These are phyloP conservation scores for Catharus fuscescens DNA, from an alignment of 2,113 vertebrate species.

Conservation along the genomic window DNA sequence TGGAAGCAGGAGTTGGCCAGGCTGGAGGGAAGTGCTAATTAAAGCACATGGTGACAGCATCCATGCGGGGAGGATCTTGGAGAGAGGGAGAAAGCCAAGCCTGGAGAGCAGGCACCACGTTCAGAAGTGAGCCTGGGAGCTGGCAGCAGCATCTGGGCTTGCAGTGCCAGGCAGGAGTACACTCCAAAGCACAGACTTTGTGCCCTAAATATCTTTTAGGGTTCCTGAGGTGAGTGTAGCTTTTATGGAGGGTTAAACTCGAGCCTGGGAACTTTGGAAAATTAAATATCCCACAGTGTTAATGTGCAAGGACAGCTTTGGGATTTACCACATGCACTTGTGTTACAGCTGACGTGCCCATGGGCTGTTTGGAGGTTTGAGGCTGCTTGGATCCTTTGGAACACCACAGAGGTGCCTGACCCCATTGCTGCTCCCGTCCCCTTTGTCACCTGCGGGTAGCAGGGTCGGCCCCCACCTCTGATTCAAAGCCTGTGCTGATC, in stretches of 20 bases:
- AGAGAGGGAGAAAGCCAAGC: background rate
- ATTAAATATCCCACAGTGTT: background rate
- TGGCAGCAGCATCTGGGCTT: background rate
- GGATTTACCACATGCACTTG: fast-evolving
- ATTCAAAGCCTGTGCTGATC: background rate
- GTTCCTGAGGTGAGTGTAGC: background rate
- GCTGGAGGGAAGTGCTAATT: background rate
- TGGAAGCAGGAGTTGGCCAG: background rate
- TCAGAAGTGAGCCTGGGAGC: background rate
- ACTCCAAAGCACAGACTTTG: background rate
- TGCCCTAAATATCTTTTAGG: background rate
- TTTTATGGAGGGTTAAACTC: background rate
- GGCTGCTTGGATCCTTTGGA: background rate
- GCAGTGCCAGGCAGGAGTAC: background rate
- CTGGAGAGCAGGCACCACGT: background rate
- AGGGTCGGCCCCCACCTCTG: background rate
- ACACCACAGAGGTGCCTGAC: fast-evolving
- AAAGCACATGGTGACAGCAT: background rate
- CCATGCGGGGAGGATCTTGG: background rate
- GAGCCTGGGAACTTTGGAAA: background rate
- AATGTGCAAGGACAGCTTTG: background rate
- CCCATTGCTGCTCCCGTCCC: background rate
- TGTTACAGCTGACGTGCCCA: fast-evolving
- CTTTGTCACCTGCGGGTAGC: background rate
- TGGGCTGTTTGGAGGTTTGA: background rate